Evolutionary conservation across 2,888 invertebrate genomes (phyloP).

Genomic region (Drosophila melanosoma): DNA sequence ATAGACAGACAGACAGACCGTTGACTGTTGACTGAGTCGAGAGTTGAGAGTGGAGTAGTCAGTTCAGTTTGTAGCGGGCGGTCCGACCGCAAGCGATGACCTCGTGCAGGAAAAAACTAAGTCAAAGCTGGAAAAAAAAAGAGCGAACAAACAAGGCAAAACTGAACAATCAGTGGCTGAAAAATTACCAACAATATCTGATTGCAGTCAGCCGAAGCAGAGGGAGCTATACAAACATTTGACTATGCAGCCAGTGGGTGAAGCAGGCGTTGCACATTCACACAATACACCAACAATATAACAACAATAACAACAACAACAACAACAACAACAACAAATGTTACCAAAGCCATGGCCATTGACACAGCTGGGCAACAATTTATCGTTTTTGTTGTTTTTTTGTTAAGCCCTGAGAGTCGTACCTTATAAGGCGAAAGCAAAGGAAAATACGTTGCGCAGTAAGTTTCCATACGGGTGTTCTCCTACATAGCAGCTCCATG

Average conservation of each 20-base stretch:
- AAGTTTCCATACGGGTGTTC: slow-evolving; percentile 31
- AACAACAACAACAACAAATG: slow-evolving; percentile 14
- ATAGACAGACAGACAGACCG: slow-evolving; percentile 32
- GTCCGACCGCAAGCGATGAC: slow-evolving; percentile 72
- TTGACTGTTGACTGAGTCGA: slow-evolving; percentile 13
- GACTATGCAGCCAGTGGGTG: slow-evolving; percentile 30
- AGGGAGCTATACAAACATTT: slow-evolving; percentile 12
- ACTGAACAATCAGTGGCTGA: slow-evolving; percentile 62
- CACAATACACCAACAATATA: slow-evolving; percentile 4
- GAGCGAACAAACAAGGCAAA: slow-evolving; percentile 25
- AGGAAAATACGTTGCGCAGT: slow-evolving; percentile 36
- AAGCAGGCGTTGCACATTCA: slow-evolving; percentile 31
- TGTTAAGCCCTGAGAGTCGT: slow-evolving; percentile 53
- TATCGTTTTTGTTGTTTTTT: not conserved
- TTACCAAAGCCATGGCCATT: slow-evolving; percentile 47
- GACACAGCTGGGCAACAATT: slow-evolving; percentile 57
- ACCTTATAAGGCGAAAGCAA: slow-evolving; percentile 50
- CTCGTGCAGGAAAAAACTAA: slow-evolving; percentile 75
- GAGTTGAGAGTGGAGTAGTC: not conserved
- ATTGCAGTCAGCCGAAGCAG: not conserved
- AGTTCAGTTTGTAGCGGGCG: slow-evolving; percentile 43
- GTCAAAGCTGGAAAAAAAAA: slow-evolving; percentile 59
- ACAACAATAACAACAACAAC: slow-evolving; percentile 4
- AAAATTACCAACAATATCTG: slow-evolving; percentile 58
- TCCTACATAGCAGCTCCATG: slow-evolving; percentile 9